Evolutionary conservation across 2,797 vertebrate species (phyloP).

Genomic region (Holocentrus rufus): DNA sequence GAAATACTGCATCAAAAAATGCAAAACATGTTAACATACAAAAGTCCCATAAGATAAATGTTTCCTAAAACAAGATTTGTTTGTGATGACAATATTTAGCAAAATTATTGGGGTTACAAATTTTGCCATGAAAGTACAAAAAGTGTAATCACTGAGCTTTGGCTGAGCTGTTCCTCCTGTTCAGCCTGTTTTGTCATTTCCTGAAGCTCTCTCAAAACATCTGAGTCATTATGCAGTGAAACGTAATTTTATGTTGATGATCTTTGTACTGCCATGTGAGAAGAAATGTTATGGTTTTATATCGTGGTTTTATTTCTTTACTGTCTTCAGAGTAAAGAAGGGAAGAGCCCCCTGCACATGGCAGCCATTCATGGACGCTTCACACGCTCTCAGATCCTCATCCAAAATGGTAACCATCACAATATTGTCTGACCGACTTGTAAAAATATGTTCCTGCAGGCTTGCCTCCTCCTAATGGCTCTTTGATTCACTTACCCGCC

Average conservation of each 20-base stretch:
- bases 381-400: constrained; percentile 97
- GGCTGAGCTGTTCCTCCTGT: neutral
- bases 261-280: too few species aligned
- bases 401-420: constrained; percentile 90
- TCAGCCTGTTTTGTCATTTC: neutral
- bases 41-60: too few species aligned
- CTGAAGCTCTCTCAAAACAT: too few species aligned
- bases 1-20: neutral
- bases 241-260: too few species aligned
- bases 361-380: constrained; percentile 96
- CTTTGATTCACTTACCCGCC: constrained; percentile 22
- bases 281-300: neutral
- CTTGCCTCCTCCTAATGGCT: constrained; percentile 10
- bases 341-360: constrained; percentile 98
- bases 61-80: too few species aligned
- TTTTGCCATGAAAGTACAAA: too few species aligned
- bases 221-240: too few species aligned
- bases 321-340: constrained; percentile 90
- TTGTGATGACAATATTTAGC: too few species aligned
- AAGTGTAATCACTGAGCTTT: too few species aligned
- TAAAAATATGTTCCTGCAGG: neutral
- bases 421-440: neutral
- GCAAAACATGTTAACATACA: too few species aligned
- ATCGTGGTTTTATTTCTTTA: constrained; percentile 9
- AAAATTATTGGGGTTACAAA: too few species aligned